phyloP scores from a whole-genome alignment of 2,113 vertebrate genomes.

The Sceloporus tristichus region DNA sequence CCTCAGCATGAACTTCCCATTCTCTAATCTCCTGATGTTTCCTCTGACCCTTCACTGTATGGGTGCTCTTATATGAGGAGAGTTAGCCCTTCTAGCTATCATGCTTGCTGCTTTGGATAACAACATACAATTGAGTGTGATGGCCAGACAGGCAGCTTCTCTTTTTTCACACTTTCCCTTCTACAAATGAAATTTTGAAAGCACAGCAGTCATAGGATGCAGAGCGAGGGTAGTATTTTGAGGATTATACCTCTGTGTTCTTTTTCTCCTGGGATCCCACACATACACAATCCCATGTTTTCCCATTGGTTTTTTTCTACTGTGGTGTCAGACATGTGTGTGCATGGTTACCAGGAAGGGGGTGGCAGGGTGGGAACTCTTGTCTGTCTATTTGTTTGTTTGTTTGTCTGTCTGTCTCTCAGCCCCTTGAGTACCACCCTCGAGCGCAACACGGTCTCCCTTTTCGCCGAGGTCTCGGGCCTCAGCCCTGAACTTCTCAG shows the following conservation, averaged over 20 bases:
- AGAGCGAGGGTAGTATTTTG: not conserved
- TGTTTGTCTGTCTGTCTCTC: slow-evolving; percentile 30
- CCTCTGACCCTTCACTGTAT: not conserved
- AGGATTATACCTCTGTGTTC: not conserved
- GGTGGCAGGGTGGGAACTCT: slow-evolving; percentile 13
- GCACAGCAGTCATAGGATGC: not conserved
- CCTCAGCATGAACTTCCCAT: not conserved
- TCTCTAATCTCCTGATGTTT: not conserved
- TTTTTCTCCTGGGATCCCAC: not conserved
- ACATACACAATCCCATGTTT: not conserved
- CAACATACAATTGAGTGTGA: not conserved
- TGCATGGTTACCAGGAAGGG: not conserved
- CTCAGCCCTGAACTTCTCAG: slow-evolving; percentile 52
- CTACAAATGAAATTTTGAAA: slow-evolving; percentile 9
- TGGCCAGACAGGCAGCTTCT: not conserved
- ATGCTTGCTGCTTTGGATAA: not conserved
- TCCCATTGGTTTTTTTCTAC: slow-evolving; percentile 9
- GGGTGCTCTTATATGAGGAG: not conserved
- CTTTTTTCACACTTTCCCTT: not conserved
- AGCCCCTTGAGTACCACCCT: slow-evolving; percentile 26
- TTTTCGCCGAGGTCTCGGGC: slow-evolving; percentile 56
- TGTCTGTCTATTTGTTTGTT: slow-evolving; percentile 1
- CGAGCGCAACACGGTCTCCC: slow-evolving; percentile 53
- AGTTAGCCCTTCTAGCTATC: not conserved
- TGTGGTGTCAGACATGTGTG: slow-evolving; percentile 3